A percentile compares a stretch with the other conserved stretches of the same genome.
Evolutionary conservation across 2,797 vertebrate genomes (phyloP).

Genomic region (Neosilurus hyrtlii): DNA sequence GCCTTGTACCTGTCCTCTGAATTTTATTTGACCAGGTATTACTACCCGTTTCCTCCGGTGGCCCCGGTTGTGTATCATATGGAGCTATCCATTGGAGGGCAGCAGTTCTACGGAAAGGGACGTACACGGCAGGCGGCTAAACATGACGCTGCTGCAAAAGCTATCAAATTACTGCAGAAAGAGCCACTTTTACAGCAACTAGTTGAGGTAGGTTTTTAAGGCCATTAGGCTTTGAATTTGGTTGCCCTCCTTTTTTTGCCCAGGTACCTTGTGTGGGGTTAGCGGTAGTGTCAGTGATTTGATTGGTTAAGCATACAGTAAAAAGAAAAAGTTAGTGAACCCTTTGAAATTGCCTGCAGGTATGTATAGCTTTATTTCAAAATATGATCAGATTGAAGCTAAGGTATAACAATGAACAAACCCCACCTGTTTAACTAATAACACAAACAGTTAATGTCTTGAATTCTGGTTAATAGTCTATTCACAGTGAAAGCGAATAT

Average conservation of each 20-base stretch:
- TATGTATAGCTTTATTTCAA: too few relatives aligned
- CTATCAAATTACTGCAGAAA: constrained; percentile 89
- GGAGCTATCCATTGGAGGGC: constrained; percentile 93
- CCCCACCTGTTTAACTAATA: too few relatives aligned
- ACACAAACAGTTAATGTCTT: too few relatives aligned
- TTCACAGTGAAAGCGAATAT: too few relatives aligned
- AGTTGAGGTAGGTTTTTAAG: constrained; percentile 68
- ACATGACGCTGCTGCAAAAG: constrained; percentile 91
- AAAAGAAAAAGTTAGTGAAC: too few relatives aligned
- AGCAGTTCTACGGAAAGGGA: constrained; percentile 94
- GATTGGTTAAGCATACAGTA: neutral
- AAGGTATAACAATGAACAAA: too few relatives aligned
- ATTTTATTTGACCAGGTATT: constrained; percentile 81
- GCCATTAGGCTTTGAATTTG: neutral
- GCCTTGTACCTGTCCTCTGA: neutral
- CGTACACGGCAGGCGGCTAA: constrained; percentile 93
- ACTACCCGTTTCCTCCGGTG: constrained; percentile 92
- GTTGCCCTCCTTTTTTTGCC: neutral
- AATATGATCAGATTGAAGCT: too few relatives aligned
- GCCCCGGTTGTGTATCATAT: constrained; percentile 93
- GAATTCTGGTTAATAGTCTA: too few relatives aligned
- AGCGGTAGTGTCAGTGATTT: neutral
- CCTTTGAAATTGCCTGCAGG: too few relatives aligned
- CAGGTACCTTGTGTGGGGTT: neutral
- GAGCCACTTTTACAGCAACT: constrained; percentile 87